These are phyloP conservation scores for Dasypolia templi DNA, from an alignment of 2,888 invertebrate genomes.

Conservation along the genomic window DNA sequence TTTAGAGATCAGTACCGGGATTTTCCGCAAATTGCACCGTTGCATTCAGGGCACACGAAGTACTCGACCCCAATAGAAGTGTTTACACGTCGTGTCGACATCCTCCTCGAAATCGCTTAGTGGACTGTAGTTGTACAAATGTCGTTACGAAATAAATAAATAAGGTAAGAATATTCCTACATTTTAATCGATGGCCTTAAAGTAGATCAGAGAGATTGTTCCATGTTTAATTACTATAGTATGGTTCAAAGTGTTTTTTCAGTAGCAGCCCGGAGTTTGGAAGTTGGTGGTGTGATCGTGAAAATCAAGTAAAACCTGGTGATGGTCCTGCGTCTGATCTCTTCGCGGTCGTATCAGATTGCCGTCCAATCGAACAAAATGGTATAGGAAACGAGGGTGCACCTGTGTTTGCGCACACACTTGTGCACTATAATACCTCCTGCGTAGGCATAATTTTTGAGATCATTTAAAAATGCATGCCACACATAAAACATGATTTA, in stretches of 20 bases:
- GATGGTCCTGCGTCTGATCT: neutral
- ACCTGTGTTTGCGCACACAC: neutral
- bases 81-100: constrained; percentile 13
- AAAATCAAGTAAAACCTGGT: neutral
- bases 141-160: neutral
- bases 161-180: neutral
- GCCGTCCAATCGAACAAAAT: neutral
- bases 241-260: neutral
- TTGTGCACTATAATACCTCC: neutral
- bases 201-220: neutral
- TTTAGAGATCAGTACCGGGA: neutral
- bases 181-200: neutral
- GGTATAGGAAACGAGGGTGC: neutral
- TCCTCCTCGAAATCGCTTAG: constrained; percentile 13
- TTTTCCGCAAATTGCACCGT: neutral
- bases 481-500: too few species aligned
- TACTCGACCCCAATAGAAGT: constrained; percentile 10
- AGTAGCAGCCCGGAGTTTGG: too few species aligned
- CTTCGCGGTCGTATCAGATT: too few species aligned
- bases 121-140: neutral
- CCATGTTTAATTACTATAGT: neutral
- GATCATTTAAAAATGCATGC: too few species aligned
- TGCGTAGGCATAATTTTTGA: too few species aligned
- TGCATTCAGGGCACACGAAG: constrained; percentile 1
- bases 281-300: neutral